A percentile compares a stretch with the other conserved stretches of the same genome.
Conservation (phyloP, 2,113 vertebrate species). For the Plectropomus leopardus region DNA sequence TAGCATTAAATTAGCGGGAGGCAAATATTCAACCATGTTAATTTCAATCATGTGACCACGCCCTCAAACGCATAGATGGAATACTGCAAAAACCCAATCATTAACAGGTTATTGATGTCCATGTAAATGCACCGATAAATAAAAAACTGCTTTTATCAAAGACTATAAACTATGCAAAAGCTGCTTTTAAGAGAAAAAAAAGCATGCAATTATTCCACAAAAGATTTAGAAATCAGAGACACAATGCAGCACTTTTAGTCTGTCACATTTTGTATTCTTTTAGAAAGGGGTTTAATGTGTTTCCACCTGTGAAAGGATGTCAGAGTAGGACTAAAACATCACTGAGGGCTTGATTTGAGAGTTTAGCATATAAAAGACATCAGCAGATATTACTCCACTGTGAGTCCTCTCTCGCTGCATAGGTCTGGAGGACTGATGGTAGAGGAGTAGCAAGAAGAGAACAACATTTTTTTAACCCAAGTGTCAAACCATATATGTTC, state of each 20-base stretch:
- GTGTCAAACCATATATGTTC: constrained; percentile 55
- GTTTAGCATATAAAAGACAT: constrained; percentile 20
- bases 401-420: constrained; percentile 31
- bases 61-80: too few relatives aligned
- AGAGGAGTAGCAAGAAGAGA: constrained; percentile 46
- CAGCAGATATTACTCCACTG: background rate
- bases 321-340: constrained; percentile 3
- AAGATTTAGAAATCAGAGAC: constrained; percentile 5
- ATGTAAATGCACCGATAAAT: background rate
- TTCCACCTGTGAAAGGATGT: constrained; percentile 32
- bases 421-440: constrained; percentile 38
- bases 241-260: constrained; percentile 27
- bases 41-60: too few relatives aligned
- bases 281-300: constrained; percentile 23
- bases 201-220: constrained; percentile 9
- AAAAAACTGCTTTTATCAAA: constrained; percentile 21
- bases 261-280: constrained; percentile 19
- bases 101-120: too few relatives aligned
- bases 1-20: too few relatives aligned
- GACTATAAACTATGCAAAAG: constrained; percentile 13
- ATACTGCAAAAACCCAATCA: too few relatives aligned
- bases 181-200: constrained; percentile 27
- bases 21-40: too few relatives aligned
- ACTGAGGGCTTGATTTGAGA: constrained; percentile 6
- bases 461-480: constrained; percentile 47